Conservation (phyloP, 2,888 invertebrate genomes). For the Myathropa florea region DNA sequence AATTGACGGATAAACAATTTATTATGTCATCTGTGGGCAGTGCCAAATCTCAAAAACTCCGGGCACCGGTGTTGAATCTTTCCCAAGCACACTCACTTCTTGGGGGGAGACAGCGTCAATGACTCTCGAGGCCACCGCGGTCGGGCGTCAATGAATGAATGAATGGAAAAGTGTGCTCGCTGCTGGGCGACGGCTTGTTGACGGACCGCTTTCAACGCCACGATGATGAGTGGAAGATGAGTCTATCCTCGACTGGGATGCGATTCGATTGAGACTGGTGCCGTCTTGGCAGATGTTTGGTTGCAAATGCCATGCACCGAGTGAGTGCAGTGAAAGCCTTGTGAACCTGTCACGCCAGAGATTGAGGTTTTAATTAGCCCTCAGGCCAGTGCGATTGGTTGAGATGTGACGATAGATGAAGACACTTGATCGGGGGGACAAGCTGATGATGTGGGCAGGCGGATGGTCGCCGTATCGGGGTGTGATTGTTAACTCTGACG, state of each 20-base stretch:
- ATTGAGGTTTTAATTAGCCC: conserved; percentile 20
- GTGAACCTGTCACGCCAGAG: background rate
- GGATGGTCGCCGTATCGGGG: background rate
- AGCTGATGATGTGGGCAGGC: background rate
- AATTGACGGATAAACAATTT: conserved; percentile 29
- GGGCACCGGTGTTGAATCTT: background rate
- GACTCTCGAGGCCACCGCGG: conserved; percentile 4
- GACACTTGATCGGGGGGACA: background rate
- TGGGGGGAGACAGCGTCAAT: too few relatives aligned
- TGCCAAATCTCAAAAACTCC: background rate
- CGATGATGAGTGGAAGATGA: background rate
- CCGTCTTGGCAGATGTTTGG: conserved; percentile 1
- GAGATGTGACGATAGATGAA: background rate
- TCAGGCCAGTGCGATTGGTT: background rate
- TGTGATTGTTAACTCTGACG: background rate
- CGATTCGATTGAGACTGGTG: background rate
- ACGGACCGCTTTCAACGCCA: background rate
- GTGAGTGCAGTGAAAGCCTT: background rate
- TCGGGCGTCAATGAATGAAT: background rate
- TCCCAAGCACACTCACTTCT: too few relatives aligned
- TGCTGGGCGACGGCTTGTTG: background rate
- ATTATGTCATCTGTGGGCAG: conserved; percentile 12
- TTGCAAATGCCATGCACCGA: conserved; percentile 2
- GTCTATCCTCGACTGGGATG: background rate
- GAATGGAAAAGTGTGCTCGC: background rate